These are phyloP conservation scores for Lissonota sp. DNA, from an alignment of 2,888 invertebrate genomes.

Conservation along the genomic window DNA sequence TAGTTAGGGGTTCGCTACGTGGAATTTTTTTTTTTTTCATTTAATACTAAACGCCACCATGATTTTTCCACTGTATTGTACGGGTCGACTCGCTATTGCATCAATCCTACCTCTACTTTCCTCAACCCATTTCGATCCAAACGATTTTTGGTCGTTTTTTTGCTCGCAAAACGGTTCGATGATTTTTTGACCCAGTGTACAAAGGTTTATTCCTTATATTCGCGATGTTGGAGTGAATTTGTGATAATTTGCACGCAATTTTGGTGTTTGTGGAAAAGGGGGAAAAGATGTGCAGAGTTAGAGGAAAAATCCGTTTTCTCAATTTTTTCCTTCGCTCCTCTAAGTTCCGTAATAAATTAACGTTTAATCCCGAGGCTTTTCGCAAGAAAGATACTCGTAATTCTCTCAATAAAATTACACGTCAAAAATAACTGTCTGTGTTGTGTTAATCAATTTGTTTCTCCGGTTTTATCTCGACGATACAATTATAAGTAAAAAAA, in stretches of 20 bases:
- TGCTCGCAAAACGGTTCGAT: conserved; percentile 65
- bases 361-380: conserved; percentile 72
- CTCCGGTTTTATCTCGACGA: conserved; percentile 35
- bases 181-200: conserved; percentile 75
- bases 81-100: conserved; percentile 78
- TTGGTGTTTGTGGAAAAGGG: neutral
- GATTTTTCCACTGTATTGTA: conserved; percentile 60
- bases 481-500: too few species aligned
- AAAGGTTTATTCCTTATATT: conserved; percentile 53
- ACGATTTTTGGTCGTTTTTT: conserved; percentile 70
- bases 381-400: conserved; percentile 68
- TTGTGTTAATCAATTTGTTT: conserved; percentile 54
- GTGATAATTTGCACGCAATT: conserved; percentile 72
- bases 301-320: conserved; percentile 11
- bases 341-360: conserved; percentile 69
- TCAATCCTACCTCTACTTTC: conserved; percentile 74
- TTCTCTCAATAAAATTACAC: conserved; percentile 71
- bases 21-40: conserved; percentile 54
- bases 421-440: conserved; percentile 66
- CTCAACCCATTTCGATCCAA: conserved; percentile 67
- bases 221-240: conserved; percentile 70
- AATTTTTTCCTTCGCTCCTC: conserved; percentile 15
- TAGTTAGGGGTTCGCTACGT: conserved; percentile 59
- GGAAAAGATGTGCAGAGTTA: too few species aligned
- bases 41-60: conserved; percentile 61